These are phyloP conservation scores for Andrena bucephala DNA, from an alignment of 2,888 invertebrate species.

Conservation along the genomic window DNA sequence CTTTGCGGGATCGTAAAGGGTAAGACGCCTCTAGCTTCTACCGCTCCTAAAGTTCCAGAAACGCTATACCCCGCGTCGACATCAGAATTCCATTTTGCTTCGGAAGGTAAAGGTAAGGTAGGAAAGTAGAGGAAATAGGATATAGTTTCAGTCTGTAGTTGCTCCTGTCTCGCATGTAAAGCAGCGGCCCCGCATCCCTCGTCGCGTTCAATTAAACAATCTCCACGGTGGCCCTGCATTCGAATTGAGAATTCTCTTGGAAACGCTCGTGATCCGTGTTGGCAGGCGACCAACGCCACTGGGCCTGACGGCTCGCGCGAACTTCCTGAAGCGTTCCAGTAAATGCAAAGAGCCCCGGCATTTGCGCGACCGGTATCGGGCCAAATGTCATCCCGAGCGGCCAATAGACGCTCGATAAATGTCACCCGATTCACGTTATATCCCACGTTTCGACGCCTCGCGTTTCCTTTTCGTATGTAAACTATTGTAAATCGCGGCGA, in stretches of 20 bases:
- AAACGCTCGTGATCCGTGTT: not conserved
- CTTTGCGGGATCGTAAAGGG: constrained; percentile 2
- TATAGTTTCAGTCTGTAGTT: no score
- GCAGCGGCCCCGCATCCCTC: not conserved
- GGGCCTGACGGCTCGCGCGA: not conserved
- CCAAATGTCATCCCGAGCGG: constrained; percentile 25
- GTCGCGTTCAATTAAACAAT: not conserved
- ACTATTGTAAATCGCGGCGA: constrained; percentile 35
- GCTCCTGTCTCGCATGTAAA: no score
- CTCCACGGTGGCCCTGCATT: no score
- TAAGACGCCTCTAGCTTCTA: not conserved
- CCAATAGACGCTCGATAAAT: constrained; percentile 35
- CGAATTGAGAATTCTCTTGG: constrained; percentile 3
- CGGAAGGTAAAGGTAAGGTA: not conserved
- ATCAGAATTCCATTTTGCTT: not conserved
- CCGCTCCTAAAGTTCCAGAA: not conserved
- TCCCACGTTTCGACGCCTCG: not conserved
- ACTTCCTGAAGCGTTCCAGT: constrained; percentile 4
- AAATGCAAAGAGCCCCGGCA: constrained; percentile 26
- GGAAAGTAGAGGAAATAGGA: not conserved
- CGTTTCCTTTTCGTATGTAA: not conserved
- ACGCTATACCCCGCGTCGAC: not conserved
- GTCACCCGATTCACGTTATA: not conserved
- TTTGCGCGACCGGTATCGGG: constrained; percentile 19
- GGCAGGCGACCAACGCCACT: no score